Evolutionary conservation across 2,797 vertebrate species (phyloP).

Genomic region (Danio jaintianensis): DNA sequence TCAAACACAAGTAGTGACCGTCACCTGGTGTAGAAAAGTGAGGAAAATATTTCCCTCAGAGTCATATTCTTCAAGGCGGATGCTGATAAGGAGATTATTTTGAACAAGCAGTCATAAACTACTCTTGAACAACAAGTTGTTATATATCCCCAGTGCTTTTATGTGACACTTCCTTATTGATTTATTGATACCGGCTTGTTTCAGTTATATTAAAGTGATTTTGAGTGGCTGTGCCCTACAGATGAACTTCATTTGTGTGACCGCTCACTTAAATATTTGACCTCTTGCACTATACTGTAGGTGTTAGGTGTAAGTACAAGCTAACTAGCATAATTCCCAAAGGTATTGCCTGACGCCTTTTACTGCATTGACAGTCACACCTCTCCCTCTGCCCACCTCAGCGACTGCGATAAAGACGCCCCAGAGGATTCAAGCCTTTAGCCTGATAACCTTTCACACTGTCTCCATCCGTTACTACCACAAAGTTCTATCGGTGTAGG

Average conservation of each 20-base stretch:
- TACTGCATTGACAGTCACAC: conserved; percentile 35
- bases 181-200: conserved; percentile 11
- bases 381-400: conserved; percentile 20
- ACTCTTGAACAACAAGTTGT: background rate
- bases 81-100: background rate
- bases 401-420: background rate
- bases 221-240: conserved; percentile 2
- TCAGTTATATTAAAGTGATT: conserved; percentile 9
- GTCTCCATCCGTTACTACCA: conserved; percentile 27
- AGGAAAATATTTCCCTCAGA: background rate
- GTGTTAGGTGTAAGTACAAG: conserved; percentile 21
- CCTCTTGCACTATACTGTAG: conserved; percentile 18
- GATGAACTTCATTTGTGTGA: conserved; percentile 20
- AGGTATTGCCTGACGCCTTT: conserved; percentile 6
- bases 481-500: conserved; percentile 28
- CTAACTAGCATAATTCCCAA: conserved; percentile 32
- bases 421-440: conserved; percentile 42
- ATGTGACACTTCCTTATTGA: background rate
- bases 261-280: conserved; percentile 21
- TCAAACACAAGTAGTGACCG: conserved; percentile 33
- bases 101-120: background rate
- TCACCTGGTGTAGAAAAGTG: conserved; percentile 28
- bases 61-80: background rate
- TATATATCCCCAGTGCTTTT: background rate
- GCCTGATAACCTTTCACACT: conserved; percentile 46